phyloP scores from a whole-genome alignment of 1,140 invertebrate genomes.

The Drosophila jambulina region DNA sequence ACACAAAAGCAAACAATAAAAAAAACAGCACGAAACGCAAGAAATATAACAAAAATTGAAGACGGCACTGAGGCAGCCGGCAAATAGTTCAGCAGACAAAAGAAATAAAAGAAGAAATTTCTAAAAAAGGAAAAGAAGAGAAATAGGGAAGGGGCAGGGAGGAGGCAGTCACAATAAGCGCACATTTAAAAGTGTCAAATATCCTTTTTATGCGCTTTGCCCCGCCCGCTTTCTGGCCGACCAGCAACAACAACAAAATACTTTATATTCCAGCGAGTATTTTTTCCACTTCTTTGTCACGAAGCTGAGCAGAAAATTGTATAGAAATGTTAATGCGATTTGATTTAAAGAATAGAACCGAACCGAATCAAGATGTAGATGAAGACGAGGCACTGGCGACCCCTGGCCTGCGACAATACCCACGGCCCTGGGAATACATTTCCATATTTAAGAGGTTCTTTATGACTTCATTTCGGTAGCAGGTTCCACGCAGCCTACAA shows the following conservation, averaged over 20 bases:
- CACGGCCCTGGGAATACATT: conserved; percentile 65
- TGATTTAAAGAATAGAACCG: conserved; percentile 76
- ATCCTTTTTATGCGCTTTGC: conserved; percentile 83
- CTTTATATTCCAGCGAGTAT: conserved; percentile 69
- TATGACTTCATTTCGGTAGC: conserved; percentile 75
- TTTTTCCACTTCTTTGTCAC: conserved; percentile 64
- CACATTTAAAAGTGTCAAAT: conserved; percentile 84
- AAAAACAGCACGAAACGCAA: conserved; percentile 50
- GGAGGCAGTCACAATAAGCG: conserved; percentile 75
- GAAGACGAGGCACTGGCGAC: conserved; percentile 15
- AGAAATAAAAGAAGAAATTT: conserved; percentile 37
- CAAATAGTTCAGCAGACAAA: conserved; percentile 81
- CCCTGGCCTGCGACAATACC: conserved; percentile 33
- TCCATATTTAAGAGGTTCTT: conserved; percentile 79
- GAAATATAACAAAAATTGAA: conserved; percentile 83
- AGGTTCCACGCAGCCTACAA: conserved; percentile 55
- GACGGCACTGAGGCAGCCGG: conserved; percentile 60
- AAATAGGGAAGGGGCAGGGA: conserved; percentile 1
- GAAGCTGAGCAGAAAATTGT: conserved; percentile 79
- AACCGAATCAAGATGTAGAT: conserved; percentile 46
- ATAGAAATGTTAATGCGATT: conserved; percentile 84
- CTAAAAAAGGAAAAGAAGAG: conserved; percentile 16
- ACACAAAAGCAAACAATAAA: conserved; percentile 81
- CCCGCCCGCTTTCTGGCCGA: conserved; percentile 44
- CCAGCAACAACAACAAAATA: conserved; percentile 61